Conservation (phyloP, 1,140 invertebrate species). For the Wasmannia auropunctata region DNA sequence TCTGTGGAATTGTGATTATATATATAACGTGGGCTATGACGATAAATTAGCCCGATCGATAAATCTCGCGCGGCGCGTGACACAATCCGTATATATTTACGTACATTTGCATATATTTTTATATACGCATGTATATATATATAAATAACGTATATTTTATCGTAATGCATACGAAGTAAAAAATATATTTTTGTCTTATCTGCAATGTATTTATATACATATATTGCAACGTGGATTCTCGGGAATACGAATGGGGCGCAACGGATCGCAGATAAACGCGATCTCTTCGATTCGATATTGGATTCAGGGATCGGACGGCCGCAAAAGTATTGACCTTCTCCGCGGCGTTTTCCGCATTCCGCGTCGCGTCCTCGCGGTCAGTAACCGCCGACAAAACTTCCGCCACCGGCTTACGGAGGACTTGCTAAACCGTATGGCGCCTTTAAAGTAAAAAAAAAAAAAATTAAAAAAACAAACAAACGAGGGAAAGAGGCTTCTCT, state of each 20-base stretch:
- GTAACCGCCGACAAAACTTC: slow-evolving; percentile 31
- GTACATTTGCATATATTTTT: neutral
- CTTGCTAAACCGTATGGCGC: neutral
- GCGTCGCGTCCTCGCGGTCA: slow-evolving; percentile 19
- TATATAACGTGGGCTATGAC: neutral
- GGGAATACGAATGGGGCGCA: neutral
- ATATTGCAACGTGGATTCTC: neutral
- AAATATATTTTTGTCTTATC: too few species aligned
- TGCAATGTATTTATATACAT: neutral
- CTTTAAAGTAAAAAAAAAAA: neutral
- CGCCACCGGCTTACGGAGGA: neutral
- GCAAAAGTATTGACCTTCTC: slow-evolving; percentile 59
- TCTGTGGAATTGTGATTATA: slow-evolving; percentile 28
- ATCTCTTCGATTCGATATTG: slow-evolving; percentile 65
- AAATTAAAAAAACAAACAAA: neutral
- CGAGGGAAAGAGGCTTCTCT: neutral
- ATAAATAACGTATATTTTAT: neutral
- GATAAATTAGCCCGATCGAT: slow-evolving; percentile 15
- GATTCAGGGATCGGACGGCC: slow-evolving; percentile 37
- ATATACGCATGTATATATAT: neutral
- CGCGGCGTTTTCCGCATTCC: slow-evolving; percentile 19
- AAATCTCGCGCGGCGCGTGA: neutral
- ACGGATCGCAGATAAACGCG: slow-evolving; percentile 36
- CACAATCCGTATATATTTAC: neutral
- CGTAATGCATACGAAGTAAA: neutral